Percentiles rank a stretch among this genome's conserved stretches.
Conservation (phyloP, 2,113 vertebrate species). For the Eubucco bourcierii region DNA sequence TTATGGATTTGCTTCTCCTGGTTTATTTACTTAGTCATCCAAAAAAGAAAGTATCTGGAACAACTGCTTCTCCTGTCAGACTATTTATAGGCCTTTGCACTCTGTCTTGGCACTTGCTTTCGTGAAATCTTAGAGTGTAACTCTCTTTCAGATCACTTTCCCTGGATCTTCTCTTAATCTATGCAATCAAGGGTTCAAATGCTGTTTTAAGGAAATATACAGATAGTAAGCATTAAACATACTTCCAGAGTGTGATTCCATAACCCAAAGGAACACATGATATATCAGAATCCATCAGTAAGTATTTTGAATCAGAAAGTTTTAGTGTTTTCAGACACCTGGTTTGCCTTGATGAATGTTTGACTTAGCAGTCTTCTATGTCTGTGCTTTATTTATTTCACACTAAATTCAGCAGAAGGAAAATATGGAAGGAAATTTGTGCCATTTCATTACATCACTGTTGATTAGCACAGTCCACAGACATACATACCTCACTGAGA, state of each 20-base stretch:
- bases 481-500: background rate
- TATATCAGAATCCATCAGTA: background rate
- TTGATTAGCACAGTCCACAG: background rate
- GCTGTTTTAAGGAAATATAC: background rate
- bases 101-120: background rate
- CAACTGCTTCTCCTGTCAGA: background rate
- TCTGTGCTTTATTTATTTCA: background rate
- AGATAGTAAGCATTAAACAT: background rate
- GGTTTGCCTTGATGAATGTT: background rate
- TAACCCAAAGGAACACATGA: background rate
- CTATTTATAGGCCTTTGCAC: background rate
- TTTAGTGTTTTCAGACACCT: background rate
- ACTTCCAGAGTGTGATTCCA: background rate
- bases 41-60: background rate
- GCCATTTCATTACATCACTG: background rate
- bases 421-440: background rate
- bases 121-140: background rate
- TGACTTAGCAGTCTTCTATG: background rate
- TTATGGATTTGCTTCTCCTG: background rate
- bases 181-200: background rate
- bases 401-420: background rate
- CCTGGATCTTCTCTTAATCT: accelerated
- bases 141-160: background rate
- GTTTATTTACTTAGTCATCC: background rate
- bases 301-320: background rate